Evolutionary conservation across 2,888 invertebrate genomes (phyloP), one percentile per base, ranked within the genome.

Genomic region (Ennomos quercinarius): DNA sequence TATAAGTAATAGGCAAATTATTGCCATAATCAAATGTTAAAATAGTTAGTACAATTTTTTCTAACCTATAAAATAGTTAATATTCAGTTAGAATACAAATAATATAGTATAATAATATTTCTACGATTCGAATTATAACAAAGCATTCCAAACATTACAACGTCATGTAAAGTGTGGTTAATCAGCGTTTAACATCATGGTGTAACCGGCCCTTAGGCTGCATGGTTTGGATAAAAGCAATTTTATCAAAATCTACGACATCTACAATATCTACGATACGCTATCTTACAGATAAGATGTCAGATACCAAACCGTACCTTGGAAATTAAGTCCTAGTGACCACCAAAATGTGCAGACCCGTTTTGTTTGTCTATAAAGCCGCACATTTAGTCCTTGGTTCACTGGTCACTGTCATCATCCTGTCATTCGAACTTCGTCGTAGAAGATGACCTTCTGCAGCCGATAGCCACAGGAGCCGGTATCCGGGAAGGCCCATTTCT

Each of bases 391-490:
- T 64, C 57, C 56, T 58, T 68, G 51, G 43, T 64, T 61, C 61
- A 74, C 74, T 78, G 74, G 62, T 74, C 73, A 42, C 78, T 80
- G 41, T 44, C 44, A 10, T 43, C 40, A 58, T 65, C 74, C 67
- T 78, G 87, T 89, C 87, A 91, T 83, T 86, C 90, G 59, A 92
- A 92, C 70, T 92, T 90, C 1, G 91, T 82, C 6, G 91, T 92
- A 13, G 92, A 92, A 0, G 89, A 89, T 0, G 92, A 92, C 59
- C 92, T 76, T 60, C 90, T 76, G 84, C 91, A 91, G 39, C 90
- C 91, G 34, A 91, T 72, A 1, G 91, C 71, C 1, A 92, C 91
- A 0, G 92, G 92, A 2, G 92, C 92, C 8, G 92, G 92, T 79
- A 92, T 92, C 73, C 90, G 81, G 0, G 91, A 91, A 2, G 86